Evolutionary conservation across 2,888 invertebrate genomes (phyloP), one percentile per base, ranked within the genome.

Genomic region (Cheilosia impressa): DNA sequence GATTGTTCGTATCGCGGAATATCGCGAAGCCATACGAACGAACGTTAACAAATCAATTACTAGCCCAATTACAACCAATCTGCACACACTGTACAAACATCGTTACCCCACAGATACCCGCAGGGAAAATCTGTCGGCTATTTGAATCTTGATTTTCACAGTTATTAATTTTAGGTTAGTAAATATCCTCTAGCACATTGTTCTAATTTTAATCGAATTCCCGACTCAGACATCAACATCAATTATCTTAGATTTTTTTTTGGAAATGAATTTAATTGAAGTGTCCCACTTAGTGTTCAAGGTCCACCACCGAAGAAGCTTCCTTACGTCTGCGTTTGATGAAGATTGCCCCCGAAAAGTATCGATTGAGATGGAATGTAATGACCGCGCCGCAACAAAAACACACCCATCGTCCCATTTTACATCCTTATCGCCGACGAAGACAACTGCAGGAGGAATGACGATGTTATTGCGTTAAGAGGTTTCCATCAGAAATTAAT

Each of bases 401-500:
- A 27, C 34, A 15, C 34, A 45, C 19, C 22, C 41, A 38, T 65
- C n/a, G 13, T 19, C 19, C 13, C 9, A 45, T 24, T 52, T 52
- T 15, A 19, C 10, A 50, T 19, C 9, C 22, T 22, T 22, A 19
- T 24, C 24, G 27, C 55, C 15, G 4, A 45, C 41, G 24, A 72
- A 27, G 60, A 72, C 53, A 50, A 72, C 41, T 62, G n/a, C 47
- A 58, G 50, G 71, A 50, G 71, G 38, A 71, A 71, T 60, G 58
- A n/a, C 31, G 31, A 72, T 62, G 62, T 72, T 52, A 72, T 41
- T 52, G 52, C 52, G 57, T 65, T 76, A 66, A 50, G 58, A 66
- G 66, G 65, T 66, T 58, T 57, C 73, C 52, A 50, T 58, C 47
- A 66, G 66, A 76, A 76, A 66, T 66, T 66, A 76, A 66, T 76